Evolutionary conservation across 2,113 vertebrate genomes (phyloP).

Genomic region (Cromileptes altivelis): DNA sequence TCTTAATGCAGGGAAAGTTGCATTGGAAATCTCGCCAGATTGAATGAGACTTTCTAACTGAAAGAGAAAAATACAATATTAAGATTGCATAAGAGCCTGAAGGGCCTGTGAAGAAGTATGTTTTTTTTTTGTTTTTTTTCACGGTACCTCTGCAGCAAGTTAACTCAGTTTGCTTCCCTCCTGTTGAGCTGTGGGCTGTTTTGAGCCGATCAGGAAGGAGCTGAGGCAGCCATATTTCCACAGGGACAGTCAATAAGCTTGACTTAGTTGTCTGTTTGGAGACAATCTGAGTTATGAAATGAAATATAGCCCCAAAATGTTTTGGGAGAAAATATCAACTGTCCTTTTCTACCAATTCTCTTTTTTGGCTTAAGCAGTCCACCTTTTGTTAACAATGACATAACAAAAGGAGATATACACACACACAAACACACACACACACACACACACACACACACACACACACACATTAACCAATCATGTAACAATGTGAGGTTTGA

Average conservation of each 20-base stretch:
- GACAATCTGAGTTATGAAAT: conserved; percentile 13
- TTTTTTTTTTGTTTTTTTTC: background rate
- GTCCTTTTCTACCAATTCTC: background rate
- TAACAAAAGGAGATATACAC: background rate
- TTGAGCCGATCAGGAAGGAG: conserved; percentile 15
- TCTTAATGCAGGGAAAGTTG: background rate
- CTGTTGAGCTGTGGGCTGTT: conserved; percentile 26
- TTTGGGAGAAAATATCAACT: background rate
- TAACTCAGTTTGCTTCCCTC: conserved; percentile 8
- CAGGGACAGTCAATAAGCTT: conserved; percentile 6
- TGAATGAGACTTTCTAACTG: background rate
- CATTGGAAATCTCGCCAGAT: background rate
- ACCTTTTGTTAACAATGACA: background rate
- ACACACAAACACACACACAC: background rate
- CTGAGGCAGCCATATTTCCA: conserved; percentile 4
- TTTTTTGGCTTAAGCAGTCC: too few species aligned
- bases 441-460: background rate
- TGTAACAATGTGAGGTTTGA: conserved; percentile 7
- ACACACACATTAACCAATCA: background rate
- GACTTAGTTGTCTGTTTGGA: conserved; percentile 17
- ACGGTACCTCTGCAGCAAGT: background rate
- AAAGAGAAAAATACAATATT: background rate
- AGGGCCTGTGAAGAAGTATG: background rate
- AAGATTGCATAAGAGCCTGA: background rate
- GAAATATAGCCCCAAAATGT: background rate